phyloP scores from a whole-genome alignment of 2,888 invertebrate species.

The Aproaerema taeniolella region DNA sequence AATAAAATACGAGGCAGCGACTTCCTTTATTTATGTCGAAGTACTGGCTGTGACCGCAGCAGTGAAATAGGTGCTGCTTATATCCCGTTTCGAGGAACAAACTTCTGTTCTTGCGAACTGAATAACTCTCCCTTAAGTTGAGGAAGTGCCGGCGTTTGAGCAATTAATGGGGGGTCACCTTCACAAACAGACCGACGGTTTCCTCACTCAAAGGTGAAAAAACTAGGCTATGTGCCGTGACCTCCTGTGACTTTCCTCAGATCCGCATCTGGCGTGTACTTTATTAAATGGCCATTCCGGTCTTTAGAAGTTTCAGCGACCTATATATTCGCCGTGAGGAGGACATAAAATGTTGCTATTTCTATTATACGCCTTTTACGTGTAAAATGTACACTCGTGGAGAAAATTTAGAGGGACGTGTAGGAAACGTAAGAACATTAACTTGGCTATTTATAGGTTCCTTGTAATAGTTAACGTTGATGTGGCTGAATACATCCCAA shows the following conservation, averaged over 20 bases:
- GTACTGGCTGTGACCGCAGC: conserved; percentile 10
- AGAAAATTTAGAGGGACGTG: no score
- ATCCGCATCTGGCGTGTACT: conserved; percentile 28
- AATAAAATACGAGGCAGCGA: conserved; percentile 9
- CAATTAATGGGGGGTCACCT: no score
- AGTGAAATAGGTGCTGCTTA: conserved; percentile 19
- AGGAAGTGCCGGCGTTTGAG: background rate
- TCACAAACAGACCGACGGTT: no score
- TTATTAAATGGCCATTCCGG: conserved; percentile 45
- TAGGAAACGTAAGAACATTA: no score
- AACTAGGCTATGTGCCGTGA: conserved; percentile 20
- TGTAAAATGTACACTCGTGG: background rate
- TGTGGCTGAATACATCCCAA: no score
- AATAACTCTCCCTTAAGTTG: conserved; percentile 28
- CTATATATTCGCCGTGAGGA: conserved; percentile 31
- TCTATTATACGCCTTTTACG: conserved; percentile 14
- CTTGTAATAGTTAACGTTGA: no score
- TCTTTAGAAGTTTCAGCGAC: conserved; percentile 34
- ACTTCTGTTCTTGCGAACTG: conserved; percentile 32
- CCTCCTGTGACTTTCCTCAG: conserved; percentile 15
- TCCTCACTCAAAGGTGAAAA: no score
- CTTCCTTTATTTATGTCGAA: conserved; percentile 10
- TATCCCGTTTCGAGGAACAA: conserved; percentile 24
- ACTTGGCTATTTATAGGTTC: no score
- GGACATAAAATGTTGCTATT: conserved; percentile 27